Base-by-base conservation (phyloP, 2,113 vertebrate species). In the Tonatia bakeri region DNA sequence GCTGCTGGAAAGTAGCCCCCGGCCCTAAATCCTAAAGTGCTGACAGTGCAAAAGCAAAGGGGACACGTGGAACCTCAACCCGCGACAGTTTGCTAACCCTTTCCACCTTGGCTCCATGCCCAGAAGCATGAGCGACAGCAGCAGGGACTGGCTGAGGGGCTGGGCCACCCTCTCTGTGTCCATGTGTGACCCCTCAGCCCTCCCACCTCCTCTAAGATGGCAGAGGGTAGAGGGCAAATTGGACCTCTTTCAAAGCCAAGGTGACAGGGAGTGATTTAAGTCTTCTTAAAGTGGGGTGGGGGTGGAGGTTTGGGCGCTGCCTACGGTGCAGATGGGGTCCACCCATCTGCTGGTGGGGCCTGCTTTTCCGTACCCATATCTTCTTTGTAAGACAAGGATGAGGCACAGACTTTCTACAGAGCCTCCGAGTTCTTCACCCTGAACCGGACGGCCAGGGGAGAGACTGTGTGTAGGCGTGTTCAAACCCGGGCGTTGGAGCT, bases 261-360 rank as follows among this genome's bases (percentile, higher is more conserved):
- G 87, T 79, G 85, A 79, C 95, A 67, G 76, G 96, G 85, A 50
- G 45, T 87, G 97, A 96, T 97, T 95, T 96, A 96, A 98, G 96
- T 92, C 45, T 65, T 92, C 87, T 81, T 77, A n/a, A 50, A 52
- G 33, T 1, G 9, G 31, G 31, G 31, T 31, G 5, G 10, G 31
- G 16, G 1, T 59, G 22, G 31, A 8, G 8, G 4, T 47, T 38
- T 97, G 91, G 96, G 40, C 5, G 19, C 59, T 69, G 87, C 40
- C 96, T 54, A 76, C 96, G 95, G 79, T 19, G 14, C 33, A 0
- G 26, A 26, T 5, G 13, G 81, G 64, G 16, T 88, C 85, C 91
- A 38, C 45, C 43, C 84, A 75, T 92, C 67, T 90, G 43, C 81
- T 70, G 87, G 47, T 9, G 50, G 97, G 93, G 82, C 76, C 59